Evolutionary conservation across 2,888 invertebrate genomes (phyloP), one percentile per base, ranked within the genome.

Genomic region (Drosophila leonis): DNA sequence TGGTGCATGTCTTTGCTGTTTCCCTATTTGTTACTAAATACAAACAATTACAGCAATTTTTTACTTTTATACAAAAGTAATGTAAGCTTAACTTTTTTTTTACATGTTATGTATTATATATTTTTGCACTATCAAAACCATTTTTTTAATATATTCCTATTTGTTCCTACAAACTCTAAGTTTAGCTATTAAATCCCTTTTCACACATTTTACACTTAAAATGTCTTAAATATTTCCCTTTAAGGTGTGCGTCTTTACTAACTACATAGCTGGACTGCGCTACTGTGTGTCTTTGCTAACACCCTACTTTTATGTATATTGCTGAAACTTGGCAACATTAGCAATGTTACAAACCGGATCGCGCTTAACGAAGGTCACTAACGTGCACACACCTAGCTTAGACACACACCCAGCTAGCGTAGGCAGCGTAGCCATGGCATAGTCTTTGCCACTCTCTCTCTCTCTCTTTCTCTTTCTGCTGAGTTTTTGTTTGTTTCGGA

Each of bases 401-500:
- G 71, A 57, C 51, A 55, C 15, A 37, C 41, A 48, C 62, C 15
- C 6, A 2, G 1, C 0, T 12, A 27, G 31, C 39, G 33, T n/a
- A 54, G 39, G 18, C 18, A 44, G 44, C 12, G 20, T 33, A 20
- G 20, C 55, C 20, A 56, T 33, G 35, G 15, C 10, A 15, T 15
- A 37, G 5, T 15, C 24, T 18, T 13, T 52, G 15, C 2, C 20
- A 24, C 55, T 41, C 31, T 42, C 24, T 35, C n/a, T 24, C 18
- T 31, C 48, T 48, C 31, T 48, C 31, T 48, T 15, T 13, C 44
- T 24, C 41, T 27, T 2, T 57, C 37, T 73, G 68, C 51, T 61
- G 54, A 65, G 60, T 56, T 52, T 59, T 65, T 69, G 59, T 62
- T 18, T 49, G 72, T 20, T 35, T 49, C 20, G 49, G 13, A 49